Conservation (phyloP, 2,113 vertebrate genomes). For the Malurus cyaneus region DNA sequence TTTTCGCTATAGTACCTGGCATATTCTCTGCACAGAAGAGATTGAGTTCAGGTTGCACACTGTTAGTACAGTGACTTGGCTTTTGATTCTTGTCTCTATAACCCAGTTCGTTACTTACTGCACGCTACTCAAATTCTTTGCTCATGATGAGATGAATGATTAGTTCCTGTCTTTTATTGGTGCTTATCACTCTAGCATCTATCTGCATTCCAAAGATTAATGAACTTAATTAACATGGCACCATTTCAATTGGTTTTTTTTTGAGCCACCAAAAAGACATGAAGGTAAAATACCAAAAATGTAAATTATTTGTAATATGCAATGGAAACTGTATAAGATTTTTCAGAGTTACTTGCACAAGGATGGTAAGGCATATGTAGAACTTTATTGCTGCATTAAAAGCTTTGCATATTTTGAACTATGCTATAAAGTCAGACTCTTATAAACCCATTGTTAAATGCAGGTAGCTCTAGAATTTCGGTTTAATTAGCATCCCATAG, state of each 20-base stretch:
- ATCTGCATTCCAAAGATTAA: neutral
- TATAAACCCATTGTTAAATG: neutral
- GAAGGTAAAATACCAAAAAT: neutral
- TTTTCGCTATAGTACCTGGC: neutral
- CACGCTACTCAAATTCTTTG: neutral
- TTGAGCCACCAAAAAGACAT: neutral
- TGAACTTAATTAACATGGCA: neutral
- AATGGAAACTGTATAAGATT: neutral
- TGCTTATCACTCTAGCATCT: neutral
- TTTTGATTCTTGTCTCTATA: neutral
- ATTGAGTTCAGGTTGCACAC: neutral
- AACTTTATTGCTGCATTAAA: neutral
- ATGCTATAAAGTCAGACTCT: neutral
- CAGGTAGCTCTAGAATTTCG: neutral
- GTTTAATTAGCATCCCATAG: neutral
- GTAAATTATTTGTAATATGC: neutral
- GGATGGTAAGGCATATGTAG: neutral
- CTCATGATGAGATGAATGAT: conserved; percentile 8
- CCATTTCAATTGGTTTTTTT: neutral
- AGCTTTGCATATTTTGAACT: neutral
- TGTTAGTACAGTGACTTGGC: neutral
- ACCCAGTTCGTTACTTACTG: neutral
- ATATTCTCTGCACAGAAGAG: neutral
- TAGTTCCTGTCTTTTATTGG: neutral
- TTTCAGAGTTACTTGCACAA: neutral